These are phyloP conservation scores for Nothobranchius kuhntae DNA, from an alignment of 2,113 vertebrate species.

Conservation along the genomic window DNA sequence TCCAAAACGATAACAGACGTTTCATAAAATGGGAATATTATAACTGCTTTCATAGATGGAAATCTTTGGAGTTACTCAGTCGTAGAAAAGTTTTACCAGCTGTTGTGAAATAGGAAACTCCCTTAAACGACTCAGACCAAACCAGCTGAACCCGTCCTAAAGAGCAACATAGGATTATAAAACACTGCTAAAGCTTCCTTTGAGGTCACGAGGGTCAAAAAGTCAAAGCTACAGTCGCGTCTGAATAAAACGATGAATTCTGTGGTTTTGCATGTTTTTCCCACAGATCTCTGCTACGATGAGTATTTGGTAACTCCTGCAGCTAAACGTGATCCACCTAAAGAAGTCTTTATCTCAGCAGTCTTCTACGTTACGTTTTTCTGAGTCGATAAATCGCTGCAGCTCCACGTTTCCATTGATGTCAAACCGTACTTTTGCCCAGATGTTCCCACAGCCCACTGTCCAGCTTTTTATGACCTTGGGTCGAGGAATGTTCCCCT, in stretches of 20 bases:
- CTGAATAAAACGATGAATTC: neutral
- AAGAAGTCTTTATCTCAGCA: neutral
- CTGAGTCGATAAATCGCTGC: neutral
- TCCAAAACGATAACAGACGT: too few relatives aligned
- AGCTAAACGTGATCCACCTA: too few relatives aligned
- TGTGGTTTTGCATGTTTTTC: neutral
- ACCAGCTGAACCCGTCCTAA: too few relatives aligned
- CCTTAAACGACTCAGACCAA: too few relatives aligned
- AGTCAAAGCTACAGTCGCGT: neutral
- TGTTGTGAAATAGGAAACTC: too few relatives aligned
- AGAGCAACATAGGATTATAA: too few relatives aligned
- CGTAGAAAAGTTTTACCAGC: too few relatives aligned
- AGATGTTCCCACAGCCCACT: slow-evolving; percentile 8
- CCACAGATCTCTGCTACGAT: neutral
- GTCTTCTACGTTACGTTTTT: slow-evolving; percentile 1
- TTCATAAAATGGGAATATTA: too few relatives aligned
- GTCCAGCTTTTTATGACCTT: neutral
- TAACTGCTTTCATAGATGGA: too few relatives aligned
- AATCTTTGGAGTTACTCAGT: too few relatives aligned
- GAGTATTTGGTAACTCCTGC: neutral
- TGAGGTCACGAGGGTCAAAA: neutral
- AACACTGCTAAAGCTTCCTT: neutral
- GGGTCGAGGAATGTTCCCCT: neutral
- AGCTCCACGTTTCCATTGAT: neutral
- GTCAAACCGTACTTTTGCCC: neutral